Conservation (phyloP, 2,113 vertebrate species). For the Nycticorax nycticorax region DNA sequence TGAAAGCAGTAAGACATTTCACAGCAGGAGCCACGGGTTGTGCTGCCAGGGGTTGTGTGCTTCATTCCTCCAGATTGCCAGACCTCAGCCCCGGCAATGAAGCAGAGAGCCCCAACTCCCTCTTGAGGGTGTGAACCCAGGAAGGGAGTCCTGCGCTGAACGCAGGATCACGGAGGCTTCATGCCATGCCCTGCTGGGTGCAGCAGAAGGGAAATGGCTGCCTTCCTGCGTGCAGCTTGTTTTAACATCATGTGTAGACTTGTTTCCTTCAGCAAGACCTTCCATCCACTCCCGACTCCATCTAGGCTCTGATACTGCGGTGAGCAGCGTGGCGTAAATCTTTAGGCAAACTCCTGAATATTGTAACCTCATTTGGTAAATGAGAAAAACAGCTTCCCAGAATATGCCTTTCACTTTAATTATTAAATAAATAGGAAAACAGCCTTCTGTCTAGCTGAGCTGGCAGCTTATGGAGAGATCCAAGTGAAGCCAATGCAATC, state of each 20-base stretch:
- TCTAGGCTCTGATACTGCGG: neutral
- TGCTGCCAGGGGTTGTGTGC: neutral
- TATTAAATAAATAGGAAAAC: neutral
- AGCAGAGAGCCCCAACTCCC: neutral
- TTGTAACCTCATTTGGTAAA: neutral
- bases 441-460: neutral
- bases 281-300: neutral
- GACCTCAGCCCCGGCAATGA: neutral
- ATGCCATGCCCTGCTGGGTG: neutral
- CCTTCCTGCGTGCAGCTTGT: neutral
- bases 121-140: neutral
- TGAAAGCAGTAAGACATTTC: neutral
- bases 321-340: neutral
- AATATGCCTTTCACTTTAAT: neutral
- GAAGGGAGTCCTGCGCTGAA: neutral
- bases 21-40: neutral
- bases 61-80: neutral
- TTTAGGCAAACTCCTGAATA: neutral
- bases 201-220: neutral
- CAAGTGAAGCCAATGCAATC: neutral
- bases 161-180: accelerated
- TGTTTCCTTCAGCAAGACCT: neutral
- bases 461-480: neutral
- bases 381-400: neutral
- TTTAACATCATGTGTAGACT: neutral